phyloP scores from a whole-genome alignment of 2,888 invertebrate species.

The Hofmannophila pseudospretella region DNA sequence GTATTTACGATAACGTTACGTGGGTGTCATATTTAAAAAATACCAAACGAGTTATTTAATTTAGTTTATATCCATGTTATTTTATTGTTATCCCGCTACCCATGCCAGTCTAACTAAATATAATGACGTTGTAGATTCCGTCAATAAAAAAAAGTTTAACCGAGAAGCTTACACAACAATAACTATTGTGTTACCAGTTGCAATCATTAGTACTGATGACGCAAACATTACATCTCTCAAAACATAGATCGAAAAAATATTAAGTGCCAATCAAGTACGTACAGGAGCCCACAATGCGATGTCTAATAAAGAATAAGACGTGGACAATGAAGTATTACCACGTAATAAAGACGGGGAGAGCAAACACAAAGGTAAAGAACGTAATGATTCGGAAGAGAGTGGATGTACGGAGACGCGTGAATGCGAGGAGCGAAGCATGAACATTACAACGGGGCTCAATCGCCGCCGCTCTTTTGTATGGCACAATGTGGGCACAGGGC shows the following conservation, averaged over 20 bases:
- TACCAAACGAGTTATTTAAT: conserved; percentile 19
- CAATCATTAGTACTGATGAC: conserved; percentile 77
- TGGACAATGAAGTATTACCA: conserved; percentile 52
- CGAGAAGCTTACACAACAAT: conserved; percentile 60
- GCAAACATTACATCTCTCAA: conserved; percentile 63
- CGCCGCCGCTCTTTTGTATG: conserved; percentile 65
- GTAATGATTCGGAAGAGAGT: conserved; percentile 76
- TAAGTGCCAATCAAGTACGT: conserved; percentile 65
- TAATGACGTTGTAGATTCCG: conserved; percentile 68
- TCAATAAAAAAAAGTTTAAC: conserved; percentile 38
- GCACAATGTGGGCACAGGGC: conserved; percentile 36
- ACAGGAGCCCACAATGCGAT: conserved; percentile 35
- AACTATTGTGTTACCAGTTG: conserved; percentile 66
- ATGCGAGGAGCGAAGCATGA: conserved; percentile 69
- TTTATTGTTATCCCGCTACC: conserved; percentile 55
- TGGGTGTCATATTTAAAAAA: conserved; percentile 26
- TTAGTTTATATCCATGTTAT: conserved; percentile 38
- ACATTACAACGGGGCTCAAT: conserved; percentile 70
- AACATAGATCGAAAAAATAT: conserved; percentile 58
- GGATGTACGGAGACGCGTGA: conserved; percentile 58
- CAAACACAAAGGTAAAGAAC: conserved; percentile 61
- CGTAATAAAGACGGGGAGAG: conserved; percentile 55
- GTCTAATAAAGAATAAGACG: conserved; percentile 47
- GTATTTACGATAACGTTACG: conserved; percentile 19
- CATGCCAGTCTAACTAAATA: conserved; percentile 59